These are phyloP conservation scores for Pogonomyrmex californicus DNA, from an alignment of 1,140 invertebrate species.

Conservation along the genomic window DNA sequence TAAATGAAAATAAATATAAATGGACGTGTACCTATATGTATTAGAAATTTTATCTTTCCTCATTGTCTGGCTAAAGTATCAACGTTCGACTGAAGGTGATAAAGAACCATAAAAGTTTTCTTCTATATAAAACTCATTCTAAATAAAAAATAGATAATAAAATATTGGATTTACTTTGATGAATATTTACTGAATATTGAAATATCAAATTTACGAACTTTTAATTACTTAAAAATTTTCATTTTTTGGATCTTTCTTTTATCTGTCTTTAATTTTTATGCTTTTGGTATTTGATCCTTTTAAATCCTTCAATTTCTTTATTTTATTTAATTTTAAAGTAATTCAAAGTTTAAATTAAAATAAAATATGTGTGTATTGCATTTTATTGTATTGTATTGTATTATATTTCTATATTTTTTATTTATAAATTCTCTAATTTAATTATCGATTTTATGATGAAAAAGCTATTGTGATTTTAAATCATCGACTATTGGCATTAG, in stretches of 20 bases:
- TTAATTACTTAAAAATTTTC: neutral
- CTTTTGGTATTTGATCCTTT: constrained; percentile 1
- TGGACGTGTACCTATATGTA: constrained; percentile 18
- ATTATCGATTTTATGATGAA: neutral
- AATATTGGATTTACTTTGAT: neutral
- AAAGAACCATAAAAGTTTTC: neutral
- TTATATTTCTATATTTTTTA: neutral
- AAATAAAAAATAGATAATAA: neutral
- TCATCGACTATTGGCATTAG: neutral
- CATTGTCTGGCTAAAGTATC: neutral
- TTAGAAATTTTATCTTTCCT: constrained; percentile 19
- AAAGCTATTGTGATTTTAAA: neutral
- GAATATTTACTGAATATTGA: constrained; percentile 8
- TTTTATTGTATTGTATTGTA: neutral
- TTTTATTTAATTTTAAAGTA: neutral
- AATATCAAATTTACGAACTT: neutral
- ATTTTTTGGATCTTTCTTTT: neutral
- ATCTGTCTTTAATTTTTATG: neutral
- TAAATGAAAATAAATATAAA: constrained; percentile 64
- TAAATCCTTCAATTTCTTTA: neutral
- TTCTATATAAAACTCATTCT: neutral
- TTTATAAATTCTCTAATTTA: neutral
- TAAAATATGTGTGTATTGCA: neutral
- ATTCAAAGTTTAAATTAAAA: neutral
- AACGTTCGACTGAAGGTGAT: neutral